Percentiles rank a stretch among this genome's conserved stretches.
These are phyloP conservation scores for Ectobius pallidus DNA, from an alignment of 2,888 invertebrate genomes.

Conservation along the genomic window DNA sequence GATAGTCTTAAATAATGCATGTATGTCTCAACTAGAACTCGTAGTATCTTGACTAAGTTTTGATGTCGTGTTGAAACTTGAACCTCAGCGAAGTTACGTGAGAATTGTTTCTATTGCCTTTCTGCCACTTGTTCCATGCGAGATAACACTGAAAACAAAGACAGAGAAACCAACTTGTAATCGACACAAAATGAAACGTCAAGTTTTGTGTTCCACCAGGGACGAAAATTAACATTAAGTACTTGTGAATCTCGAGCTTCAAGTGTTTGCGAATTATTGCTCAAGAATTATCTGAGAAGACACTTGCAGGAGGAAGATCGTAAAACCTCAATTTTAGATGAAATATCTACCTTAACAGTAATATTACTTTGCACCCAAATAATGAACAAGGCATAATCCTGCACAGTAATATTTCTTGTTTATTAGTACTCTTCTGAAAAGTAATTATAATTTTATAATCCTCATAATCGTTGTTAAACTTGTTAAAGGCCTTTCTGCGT, in stretches of 20 bases:
- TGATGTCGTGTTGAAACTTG: not conserved
- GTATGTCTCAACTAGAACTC: not conserved
- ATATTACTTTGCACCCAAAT: too few relatives aligned
- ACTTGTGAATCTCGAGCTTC: not conserved
- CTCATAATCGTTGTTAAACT: too few relatives aligned
- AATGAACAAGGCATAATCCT: too few relatives aligned
- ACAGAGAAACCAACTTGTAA: not conserved
- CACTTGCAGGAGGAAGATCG: too few relatives aligned
- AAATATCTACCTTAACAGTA: not conserved
- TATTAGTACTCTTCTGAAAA: too few relatives aligned
- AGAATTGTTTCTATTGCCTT: slow-evolving; percentile 18
- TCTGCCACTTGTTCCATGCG: slow-evolving; percentile 7
- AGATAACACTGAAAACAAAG: not conserved
- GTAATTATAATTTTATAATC: too few relatives aligned
- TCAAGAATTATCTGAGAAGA: too few relatives aligned
- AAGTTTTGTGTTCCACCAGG: not conserved
- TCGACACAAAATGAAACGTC: not conserved
- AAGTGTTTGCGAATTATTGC: not conserved
- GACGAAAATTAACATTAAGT: not conserved
- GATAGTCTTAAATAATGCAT: slow-evolving; percentile 19
- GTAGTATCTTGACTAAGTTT: not conserved
- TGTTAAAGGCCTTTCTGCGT: too few relatives aligned
- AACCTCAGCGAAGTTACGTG: slow-evolving; percentile 4
- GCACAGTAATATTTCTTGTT: too few relatives aligned
- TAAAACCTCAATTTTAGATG: not conserved